Percentiles rank a stretch among this genome's conserved stretches.
Evolutionary conservation across 92 coral and sea anemone species (phyloP).

Genomic region (Micromussa lordhowensis): DNA sequence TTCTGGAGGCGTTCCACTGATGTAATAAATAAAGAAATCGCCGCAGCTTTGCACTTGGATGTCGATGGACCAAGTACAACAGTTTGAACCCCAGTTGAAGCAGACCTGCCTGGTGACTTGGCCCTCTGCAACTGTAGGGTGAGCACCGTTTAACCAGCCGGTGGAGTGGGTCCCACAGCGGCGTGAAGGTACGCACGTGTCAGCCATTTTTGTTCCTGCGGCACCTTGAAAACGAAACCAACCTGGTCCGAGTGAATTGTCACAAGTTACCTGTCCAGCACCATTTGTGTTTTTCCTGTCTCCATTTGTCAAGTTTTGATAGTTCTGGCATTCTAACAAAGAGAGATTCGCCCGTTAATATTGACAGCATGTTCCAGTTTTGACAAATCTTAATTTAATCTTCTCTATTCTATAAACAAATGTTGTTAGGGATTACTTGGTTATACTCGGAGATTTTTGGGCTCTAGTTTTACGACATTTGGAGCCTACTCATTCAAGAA

Average conservation of each 20-base stretch:
- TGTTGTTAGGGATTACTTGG: too few species aligned
- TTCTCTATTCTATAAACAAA: too few species aligned
- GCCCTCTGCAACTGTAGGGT: conserved; percentile 13
- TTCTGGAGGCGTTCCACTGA: background rate
- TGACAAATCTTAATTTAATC: too few species aligned
- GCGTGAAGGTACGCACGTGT: background rate
- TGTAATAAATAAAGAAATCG: conserved; percentile 21
- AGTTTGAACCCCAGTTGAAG: conserved; percentile 1
- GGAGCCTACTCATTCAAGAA: too few species aligned
- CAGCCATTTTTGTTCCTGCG: conserved; percentile 32
- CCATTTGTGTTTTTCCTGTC: background rate
- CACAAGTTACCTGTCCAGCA: background rate
- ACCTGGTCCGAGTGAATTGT: background rate
- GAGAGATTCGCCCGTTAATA: too few species aligned
- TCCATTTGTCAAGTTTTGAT: background rate
- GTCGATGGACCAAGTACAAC: conserved; percentile 27
- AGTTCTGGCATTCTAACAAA: conserved; percentile 1
- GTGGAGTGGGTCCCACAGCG: conserved; percentile 25
- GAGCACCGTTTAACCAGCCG: conserved; percentile 48
- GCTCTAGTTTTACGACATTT: too few species aligned
- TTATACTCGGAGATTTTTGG: too few species aligned
- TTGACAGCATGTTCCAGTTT: too few species aligned
- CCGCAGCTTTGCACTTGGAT: conserved; percentile 34
- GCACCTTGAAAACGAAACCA: conserved; percentile 48
- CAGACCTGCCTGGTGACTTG: conserved; percentile 50